These are phyloP conservation scores for Ficedula albicollis DNA, from an alignment of 2,797 vertebrate species.

Conservation along the genomic window DNA sequence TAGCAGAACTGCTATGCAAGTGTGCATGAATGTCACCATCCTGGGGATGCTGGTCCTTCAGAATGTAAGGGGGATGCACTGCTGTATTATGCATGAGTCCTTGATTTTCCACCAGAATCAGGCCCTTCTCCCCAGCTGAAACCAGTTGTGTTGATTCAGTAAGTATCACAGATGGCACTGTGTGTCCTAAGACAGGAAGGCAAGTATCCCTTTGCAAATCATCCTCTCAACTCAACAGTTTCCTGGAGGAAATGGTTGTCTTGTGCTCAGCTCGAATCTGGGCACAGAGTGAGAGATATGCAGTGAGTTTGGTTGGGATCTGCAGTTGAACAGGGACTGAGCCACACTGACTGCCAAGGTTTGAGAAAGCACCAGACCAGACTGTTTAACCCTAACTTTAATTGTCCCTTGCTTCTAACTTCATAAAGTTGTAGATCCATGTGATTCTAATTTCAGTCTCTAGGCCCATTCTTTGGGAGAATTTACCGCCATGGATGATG, in stretches of 20 bases:
- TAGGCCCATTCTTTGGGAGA: neutral
- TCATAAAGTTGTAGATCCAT: neutral
- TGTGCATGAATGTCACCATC: neutral
- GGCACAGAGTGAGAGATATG: neutral
- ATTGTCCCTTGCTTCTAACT: neutral
- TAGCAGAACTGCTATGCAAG: neutral
- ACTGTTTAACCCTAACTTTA: neutral
- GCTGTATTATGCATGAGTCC: neutral
- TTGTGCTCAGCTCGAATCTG: accelerated
- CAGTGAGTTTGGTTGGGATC: accelerated
- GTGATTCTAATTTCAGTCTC: neutral
- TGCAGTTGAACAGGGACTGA: neutral
- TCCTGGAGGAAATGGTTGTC: neutral
- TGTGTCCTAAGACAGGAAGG: neutral
- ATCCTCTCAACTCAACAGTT: neutral
- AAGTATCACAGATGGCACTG: neutral
- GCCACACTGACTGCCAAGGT: neutral
- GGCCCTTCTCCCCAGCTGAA: neutral
- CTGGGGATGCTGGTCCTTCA: neutral
- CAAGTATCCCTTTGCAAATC: accelerated
- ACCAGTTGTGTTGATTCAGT: neutral
- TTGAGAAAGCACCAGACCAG: neutral
- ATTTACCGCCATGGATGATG: neutral
- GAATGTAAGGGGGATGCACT: neutral
- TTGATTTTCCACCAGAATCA: neutral